Conservation (phyloP, 35 echinoderm and acorn worm genomes). For the Holothuria glaberrima region DNA sequence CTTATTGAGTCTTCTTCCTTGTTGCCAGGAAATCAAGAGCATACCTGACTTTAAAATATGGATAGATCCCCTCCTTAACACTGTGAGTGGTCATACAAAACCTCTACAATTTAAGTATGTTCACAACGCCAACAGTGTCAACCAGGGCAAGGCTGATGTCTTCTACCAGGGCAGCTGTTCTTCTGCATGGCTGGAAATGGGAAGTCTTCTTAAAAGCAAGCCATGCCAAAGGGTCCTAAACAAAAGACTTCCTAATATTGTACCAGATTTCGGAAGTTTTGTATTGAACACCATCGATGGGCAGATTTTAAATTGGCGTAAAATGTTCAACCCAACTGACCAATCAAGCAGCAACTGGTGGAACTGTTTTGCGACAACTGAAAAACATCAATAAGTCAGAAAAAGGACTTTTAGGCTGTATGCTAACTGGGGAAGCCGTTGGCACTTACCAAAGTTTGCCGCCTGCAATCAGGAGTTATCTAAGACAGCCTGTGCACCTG, state of each 20-base stretch:
- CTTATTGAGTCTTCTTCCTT: neutral
- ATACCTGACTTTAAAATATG: slow-evolving; percentile 5
- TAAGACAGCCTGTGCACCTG: no score
- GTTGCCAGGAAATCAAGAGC: neutral
- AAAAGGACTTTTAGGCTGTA: no score
- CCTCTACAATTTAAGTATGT: neutral
- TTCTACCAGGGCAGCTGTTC: neutral
- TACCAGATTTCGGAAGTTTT: neutral
- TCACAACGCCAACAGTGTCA: neutral
- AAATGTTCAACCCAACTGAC: no score
- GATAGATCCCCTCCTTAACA: neutral
- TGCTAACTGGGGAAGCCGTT: no score
- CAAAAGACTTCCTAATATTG: neutral
- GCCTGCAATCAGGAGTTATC: no score
- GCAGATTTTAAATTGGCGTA: neutral
- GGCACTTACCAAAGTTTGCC: no score
- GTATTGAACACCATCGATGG: neutral
- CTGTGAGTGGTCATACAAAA: neutral
- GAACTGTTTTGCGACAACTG: no score
- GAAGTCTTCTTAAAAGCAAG: neutral
- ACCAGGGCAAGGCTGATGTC: neutral
- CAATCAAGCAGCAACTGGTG: no score
- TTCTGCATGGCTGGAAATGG: neutral
- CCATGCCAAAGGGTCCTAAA: neutral
- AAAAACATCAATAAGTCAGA: no score